Base-by-base conservation (phyloP, 2,797 vertebrate genomes). In the Spinibarbus caldwelli region DNA sequence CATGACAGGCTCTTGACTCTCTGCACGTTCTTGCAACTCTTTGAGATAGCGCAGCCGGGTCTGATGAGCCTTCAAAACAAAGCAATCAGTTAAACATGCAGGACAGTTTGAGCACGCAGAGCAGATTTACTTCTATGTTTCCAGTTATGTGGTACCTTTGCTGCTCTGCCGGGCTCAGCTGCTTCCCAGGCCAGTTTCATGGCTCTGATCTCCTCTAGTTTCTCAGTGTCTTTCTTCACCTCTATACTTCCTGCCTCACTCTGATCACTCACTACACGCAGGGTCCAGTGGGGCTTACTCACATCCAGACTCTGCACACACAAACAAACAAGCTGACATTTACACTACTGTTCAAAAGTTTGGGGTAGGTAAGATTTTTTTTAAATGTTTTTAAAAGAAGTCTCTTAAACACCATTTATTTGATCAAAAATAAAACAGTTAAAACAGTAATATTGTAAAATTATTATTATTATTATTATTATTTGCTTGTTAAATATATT, bases 101-200 rank as follows among this genome's bases (percentile, higher is more conserved):
- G 19, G 14, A 34, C 9, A 5, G 43, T 34, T 67, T 82, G 41
- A 71, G 52, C 72, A 73, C 52, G 82, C n/a, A 66, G 26, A 77
- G 54, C 21, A 26, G 7, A 66, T 52, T 29, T 68, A 26, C 29
- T n/a, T 59, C 64, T 54, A 49, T 7, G 6, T 77, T 36, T 59
- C 14, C 26, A 62, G 47, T 19, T 26, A 1, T 47, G 57, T 38
- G 19, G 83, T 92, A 98, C 97, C 96, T 97, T 98, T 86, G 93
- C 87, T 54, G 92, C 89, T 85, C 97, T 95, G 78, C 97, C 97
- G 0, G 96, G 95, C 72, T 98, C 96, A 0, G 93, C 94, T 26
- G 88, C 90, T 89, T 98, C 97, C 97, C 97, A 99, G 29, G 96
- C 95, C 85, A 93, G 93, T 92, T 98, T 98, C 90, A 96, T 94